phyloP scores from a whole-genome alignment of 2,113 vertebrate species.

The Ptilonorhynchus violaceus region DNA sequence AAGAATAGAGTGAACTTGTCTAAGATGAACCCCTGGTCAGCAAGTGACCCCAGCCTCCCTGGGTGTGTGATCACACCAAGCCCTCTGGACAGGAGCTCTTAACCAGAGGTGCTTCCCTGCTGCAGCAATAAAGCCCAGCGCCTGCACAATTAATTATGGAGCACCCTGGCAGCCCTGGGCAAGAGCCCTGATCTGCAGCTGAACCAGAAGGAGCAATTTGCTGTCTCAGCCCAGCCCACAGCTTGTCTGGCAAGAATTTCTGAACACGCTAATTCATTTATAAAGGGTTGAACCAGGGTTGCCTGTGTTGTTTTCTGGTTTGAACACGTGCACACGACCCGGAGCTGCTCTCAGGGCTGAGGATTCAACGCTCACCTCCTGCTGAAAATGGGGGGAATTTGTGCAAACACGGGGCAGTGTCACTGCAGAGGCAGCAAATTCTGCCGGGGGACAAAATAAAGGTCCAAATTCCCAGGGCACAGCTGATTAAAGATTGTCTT shows the following conservation, averaged over 20 bases:
- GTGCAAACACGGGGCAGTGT: background rate
- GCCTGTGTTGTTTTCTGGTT: background rate
- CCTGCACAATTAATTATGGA: background rate
- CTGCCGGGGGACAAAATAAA: background rate
- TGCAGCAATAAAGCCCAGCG: background rate
- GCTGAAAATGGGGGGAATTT: background rate
- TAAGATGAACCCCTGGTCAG: background rate
- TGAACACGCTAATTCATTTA: background rate
- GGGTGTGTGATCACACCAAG: background rate
- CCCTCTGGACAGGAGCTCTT: background rate
- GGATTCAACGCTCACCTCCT: background rate
- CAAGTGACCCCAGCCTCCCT: background rate
- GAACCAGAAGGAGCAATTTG: constrained; percentile 2
- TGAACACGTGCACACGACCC: background rate
- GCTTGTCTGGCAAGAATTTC: background rate
- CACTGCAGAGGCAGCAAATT: background rate
- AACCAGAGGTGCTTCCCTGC: background rate
- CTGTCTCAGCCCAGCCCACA: background rate
- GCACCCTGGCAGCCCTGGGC: background rate
- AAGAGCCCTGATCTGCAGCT: background rate
- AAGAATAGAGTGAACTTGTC: background rate
- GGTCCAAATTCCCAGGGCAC: background rate
- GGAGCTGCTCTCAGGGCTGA: background rate
- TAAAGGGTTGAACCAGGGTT: background rate
- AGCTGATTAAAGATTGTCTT: background rate